Conservation (phyloP, 1,140 invertebrate genomes). For the Psix sp. region DNA sequence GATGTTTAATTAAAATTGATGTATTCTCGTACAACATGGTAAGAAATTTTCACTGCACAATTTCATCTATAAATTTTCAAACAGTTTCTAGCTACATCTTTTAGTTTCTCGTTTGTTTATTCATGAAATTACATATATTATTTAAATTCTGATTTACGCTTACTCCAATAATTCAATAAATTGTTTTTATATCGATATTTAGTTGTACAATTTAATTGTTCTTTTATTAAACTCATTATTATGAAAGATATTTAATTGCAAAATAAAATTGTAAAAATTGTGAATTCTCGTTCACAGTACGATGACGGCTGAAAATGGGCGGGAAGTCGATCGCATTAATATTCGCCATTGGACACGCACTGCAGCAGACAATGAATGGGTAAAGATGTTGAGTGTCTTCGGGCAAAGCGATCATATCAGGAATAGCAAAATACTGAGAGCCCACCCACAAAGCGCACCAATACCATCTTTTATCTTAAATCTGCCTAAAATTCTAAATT, state of each 20-base stretch:
- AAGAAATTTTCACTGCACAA: no score
- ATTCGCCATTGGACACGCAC: constrained; percentile 49
- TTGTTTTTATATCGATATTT: no score
- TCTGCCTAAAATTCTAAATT: constrained; percentile 32
- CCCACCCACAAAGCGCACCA: constrained; percentile 31
- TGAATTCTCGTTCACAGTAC: constrained; percentile 12
- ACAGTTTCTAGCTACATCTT: no score
- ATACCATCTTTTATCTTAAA: constrained; percentile 16
- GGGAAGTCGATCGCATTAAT: constrained; percentile 48
- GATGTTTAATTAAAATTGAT: no score
- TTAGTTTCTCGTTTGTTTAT: no score
- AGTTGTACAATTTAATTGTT: no score
- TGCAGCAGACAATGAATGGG: constrained; percentile 44
- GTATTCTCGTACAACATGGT: no score
- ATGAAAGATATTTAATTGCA: background rate
- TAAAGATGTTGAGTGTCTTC: constrained; percentile 38
- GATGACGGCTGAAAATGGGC: constrained; percentile 39
- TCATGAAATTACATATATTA: no score
- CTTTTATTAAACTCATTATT: no score
- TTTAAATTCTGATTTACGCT: no score
- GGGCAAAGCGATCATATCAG: constrained; percentile 45
- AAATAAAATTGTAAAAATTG: background rate
- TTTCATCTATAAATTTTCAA: no score
- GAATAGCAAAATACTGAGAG: constrained; percentile 28
- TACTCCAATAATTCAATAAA: no score